phyloP scores from a whole-genome alignment of 2,797 vertebrate genomes.

The Sebastes vulpes region DNA sequence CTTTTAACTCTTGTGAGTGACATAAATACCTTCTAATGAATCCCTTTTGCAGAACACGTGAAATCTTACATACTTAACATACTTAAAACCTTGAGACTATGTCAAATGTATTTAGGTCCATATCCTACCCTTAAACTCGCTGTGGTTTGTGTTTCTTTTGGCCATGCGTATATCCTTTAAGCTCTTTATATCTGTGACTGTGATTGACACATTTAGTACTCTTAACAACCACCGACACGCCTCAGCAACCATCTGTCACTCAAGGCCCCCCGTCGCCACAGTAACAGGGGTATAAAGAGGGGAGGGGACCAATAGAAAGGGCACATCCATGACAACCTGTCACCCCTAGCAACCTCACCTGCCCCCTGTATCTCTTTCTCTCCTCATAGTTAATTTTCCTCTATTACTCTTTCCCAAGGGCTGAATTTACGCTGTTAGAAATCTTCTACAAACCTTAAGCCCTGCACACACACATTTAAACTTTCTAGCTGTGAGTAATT shows the following conservation, averaged over 20 bases:
- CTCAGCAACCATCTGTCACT: constrained; percentile 77
- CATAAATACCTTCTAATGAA: not conserved
- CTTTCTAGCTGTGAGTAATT: constrained; percentile 11
- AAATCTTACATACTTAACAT: not conserved
- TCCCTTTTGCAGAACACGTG: not conserved
- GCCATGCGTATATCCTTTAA: constrained; percentile 48
- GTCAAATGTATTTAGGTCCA: constrained; percentile 2
- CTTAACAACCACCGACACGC: constrained; percentile 66
- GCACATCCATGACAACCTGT: constrained; percentile 67
- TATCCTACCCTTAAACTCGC: not conserved
- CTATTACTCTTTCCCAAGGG: not conserved
- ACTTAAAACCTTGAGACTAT: not conserved
- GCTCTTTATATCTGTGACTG: constrained; percentile 63
- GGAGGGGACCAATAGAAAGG: constrained; percentile 47
- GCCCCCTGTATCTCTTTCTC: constrained; percentile 3
- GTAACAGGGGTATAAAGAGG: constrained; percentile 52
- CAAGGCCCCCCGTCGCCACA: constrained; percentile 62
- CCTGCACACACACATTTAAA: constrained; percentile 1
- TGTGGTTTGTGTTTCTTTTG: constrained; percentile 23
- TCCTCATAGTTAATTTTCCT: constrained; percentile 4
- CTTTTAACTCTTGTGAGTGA: not conserved
- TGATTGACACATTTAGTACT: constrained; percentile 73
- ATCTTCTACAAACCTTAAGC: not conserved
- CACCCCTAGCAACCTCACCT: constrained; percentile 64
- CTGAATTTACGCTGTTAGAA: not conserved